Percentiles rank a stretch among this genome's conserved stretches.
Evolutionary conservation across 2,797 vertebrate genomes (phyloP).

Genomic region (Champsocephalus esox): DNA sequence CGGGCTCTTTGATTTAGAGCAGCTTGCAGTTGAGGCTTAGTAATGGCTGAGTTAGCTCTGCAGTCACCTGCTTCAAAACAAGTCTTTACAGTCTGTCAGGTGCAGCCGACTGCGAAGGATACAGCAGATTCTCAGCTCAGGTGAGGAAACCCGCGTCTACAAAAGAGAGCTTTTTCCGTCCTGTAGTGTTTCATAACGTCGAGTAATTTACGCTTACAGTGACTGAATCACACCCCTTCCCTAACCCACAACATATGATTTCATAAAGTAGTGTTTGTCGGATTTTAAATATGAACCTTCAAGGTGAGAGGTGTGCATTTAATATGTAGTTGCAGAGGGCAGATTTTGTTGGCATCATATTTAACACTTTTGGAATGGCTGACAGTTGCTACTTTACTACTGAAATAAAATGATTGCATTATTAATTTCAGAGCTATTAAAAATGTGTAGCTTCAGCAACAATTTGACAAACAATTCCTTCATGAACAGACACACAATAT

Average conservation of each 20-base stretch:
- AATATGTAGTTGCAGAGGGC: background rate
- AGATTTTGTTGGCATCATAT: slow-evolving; percentile 6
- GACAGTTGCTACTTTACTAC: background rate
- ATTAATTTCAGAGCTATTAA: background rate
- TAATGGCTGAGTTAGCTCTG: slow-evolving; percentile 42
- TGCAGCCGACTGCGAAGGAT: slow-evolving; percentile 38
- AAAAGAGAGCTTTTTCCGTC: background rate
- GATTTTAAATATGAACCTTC: background rate
- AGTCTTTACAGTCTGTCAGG: slow-evolving; percentile 27
- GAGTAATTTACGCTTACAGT: slow-evolving; percentile 18
- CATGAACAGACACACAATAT: background rate
- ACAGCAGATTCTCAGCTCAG: slow-evolving; percentile 38
- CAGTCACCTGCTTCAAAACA: slow-evolving; percentile 43
- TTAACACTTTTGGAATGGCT: background rate
- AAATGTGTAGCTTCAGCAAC: slow-evolving; percentile 1
- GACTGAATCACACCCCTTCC: background rate
- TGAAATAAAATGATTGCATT: background rate
- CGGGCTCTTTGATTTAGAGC: slow-evolving; percentile 37
- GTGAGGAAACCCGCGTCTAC: slow-evolving; percentile 7
- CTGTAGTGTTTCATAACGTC: slow-evolving; percentile 9
- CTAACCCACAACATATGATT: background rate
- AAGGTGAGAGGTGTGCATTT: background rate
- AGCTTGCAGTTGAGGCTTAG: slow-evolving; percentile 28
- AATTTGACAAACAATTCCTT: no score
- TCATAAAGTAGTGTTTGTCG: background rate